Percentiles rank a stretch among this genome's conserved stretches.
Evolutionary conservation across 2,888 invertebrate genomes (phyloP).

Genomic region (Nomada goodeniana): DNA sequence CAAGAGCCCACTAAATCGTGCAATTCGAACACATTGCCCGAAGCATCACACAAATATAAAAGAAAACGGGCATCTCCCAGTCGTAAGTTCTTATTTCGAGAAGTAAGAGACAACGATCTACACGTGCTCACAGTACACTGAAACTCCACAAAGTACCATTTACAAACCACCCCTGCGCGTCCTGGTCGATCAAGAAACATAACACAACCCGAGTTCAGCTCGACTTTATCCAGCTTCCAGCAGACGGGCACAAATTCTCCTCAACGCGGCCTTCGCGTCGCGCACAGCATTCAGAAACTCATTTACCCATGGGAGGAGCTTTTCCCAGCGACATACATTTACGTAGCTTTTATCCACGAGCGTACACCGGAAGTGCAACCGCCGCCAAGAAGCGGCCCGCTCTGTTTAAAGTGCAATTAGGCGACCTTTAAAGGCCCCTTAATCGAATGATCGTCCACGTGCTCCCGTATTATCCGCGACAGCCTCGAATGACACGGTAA

Average conservation of each 20-base stretch:
- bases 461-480: background rate
- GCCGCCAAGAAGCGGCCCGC: background rate
- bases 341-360: conserved; percentile 18
- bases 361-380: conserved; percentile 2
- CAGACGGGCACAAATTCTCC: background rate
- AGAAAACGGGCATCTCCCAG: too few relatives aligned
- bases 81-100: too few relatives aligned
- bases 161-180: too few relatives aligned
- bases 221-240: background rate
- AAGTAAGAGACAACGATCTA: too few relatives aligned
- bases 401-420: conserved; percentile 25
- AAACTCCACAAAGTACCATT: too few relatives aligned
- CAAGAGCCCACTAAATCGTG: too few relatives aligned
- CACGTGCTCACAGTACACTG: too few relatives aligned
- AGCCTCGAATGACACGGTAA: too few relatives aligned
- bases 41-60: too few relatives aligned
- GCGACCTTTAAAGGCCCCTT: conserved; percentile 26
- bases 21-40: too few relatives aligned
- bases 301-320: conserved; percentile 17
- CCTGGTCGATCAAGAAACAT: background rate
- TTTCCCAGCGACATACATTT: conserved; percentile 28
- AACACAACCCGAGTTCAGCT: background rate
- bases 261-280: background rate
- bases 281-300: conserved; percentile 6
- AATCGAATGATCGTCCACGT: conserved; percentile 40